Evolutionary conservation across 2,888 invertebrate species (phyloP).

Genomic region (Mamestra brassicae): DNA sequence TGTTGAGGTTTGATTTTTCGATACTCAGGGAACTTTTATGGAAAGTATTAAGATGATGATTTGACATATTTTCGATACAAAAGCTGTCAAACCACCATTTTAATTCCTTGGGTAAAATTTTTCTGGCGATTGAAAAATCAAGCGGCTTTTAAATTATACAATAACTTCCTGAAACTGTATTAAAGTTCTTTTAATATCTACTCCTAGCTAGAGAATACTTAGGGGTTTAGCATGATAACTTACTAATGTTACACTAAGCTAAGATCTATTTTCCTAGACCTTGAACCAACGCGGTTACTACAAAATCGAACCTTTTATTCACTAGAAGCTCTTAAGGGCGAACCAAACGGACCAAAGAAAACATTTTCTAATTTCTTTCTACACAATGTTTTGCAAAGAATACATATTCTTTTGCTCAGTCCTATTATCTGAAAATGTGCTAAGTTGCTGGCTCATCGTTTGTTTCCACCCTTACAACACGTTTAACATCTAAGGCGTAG

Average conservation of each 20-base stretch:
- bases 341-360: slow-evolving; percentile 28
- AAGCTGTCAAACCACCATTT: too few relatives aligned
- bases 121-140: neutral
- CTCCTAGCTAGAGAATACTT: neutral
- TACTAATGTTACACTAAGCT: neutral
- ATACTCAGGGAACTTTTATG: too few relatives aligned
- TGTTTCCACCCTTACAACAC: slow-evolving; percentile 29
- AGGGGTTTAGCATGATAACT: neutral
- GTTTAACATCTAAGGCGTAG: slow-evolving; percentile 28
- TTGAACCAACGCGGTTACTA: neutral
- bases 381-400: slow-evolving; percentile 4
- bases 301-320: slow-evolving; percentile 1
- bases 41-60: too few relatives aligned
- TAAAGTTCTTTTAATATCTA: neutral
- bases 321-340: neutral
- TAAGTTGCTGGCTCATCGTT: slow-evolving; percentile 43
- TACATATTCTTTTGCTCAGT: slow-evolving; percentile 7
- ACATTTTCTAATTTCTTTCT: neutral
- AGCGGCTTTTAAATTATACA: neutral
- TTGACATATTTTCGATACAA: too few relatives aligned
- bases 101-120: too few relatives aligned
- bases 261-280: too few relatives aligned
- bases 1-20: too few relatives aligned
- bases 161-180: neutral
- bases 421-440: slow-evolving; percentile 26